Evolutionary conservation across 35 echinoderm and acorn worm genomes (phyloP).

Genomic region (Apostichopus californicus): DNA sequence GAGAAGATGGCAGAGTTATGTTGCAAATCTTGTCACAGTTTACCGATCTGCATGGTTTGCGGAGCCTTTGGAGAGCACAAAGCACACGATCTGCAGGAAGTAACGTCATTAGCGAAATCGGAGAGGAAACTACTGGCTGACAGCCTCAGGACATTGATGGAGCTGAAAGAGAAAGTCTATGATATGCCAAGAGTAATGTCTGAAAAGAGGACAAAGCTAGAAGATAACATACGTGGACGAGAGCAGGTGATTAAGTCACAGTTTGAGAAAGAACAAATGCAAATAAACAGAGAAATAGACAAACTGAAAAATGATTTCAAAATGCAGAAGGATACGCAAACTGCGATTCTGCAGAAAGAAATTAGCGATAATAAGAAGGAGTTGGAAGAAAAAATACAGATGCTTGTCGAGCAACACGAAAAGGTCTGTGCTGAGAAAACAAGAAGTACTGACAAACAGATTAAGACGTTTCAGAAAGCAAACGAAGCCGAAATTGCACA

Average conservation of each 20-base stretch:
- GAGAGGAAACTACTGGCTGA: neutral
- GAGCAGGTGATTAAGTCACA: neutral
- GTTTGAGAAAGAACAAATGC: neutral
- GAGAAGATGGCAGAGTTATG: neutral
- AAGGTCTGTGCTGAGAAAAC: neutral
- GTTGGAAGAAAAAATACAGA: neutral
- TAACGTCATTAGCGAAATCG: neutral
- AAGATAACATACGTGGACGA: neutral
- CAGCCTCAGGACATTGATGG: neutral
- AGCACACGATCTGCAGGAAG: no score
- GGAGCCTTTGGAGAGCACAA: neutral
- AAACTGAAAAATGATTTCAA: neutral
- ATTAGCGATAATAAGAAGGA: neutral
- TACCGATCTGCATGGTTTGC: constrained; percentile 21
- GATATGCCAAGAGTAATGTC: neutral
- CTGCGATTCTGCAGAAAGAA: neutral
- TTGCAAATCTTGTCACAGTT: neutral
- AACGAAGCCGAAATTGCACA: neutral
- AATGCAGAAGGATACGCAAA: neutral
- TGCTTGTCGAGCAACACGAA: neutral
- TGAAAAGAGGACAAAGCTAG: neutral
- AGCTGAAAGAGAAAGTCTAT: neutral
- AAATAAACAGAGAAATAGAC: neutral
- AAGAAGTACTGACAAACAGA: neutral
- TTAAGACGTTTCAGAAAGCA: neutral